Percentiles rank a stretch among this genome's conserved stretches.
These are phyloP conservation scores for Hedya salicella DNA, from an alignment of 2,888 invertebrate species.

Conservation along the genomic window DNA sequence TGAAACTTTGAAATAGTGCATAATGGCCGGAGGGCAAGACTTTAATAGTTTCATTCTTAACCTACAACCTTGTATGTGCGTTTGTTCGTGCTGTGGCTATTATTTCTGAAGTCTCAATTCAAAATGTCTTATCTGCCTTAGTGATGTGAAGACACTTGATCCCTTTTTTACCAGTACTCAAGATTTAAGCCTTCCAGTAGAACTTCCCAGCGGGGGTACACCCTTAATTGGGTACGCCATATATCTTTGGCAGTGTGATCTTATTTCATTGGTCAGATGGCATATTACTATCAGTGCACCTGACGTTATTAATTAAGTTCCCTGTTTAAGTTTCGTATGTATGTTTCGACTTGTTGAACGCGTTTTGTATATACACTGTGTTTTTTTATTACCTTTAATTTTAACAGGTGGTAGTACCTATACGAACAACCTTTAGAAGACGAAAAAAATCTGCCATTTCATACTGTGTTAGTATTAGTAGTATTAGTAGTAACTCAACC, in stretches of 20 bases:
- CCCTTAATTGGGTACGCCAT: slow-evolving; percentile 83
- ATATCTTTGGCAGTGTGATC: slow-evolving; percentile 63
- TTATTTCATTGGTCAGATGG: slow-evolving; percentile 45
- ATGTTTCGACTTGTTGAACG: slow-evolving; percentile 15
- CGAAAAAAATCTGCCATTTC: too few relatives aligned
- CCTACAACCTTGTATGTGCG: slow-evolving; percentile 57
- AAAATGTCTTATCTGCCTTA: slow-evolving; percentile 16
- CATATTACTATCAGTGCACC: slow-evolving; percentile 40
- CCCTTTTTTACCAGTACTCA: slow-evolving; percentile 13
- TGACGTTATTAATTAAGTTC: slow-evolving; percentile 39
- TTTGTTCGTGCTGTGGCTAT: slow-evolving; percentile 77
- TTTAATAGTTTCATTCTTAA: slow-evolving; percentile 72
- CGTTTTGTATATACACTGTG: too few relatives aligned
- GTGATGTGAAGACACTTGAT: neutral
- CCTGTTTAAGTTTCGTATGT: slow-evolving; percentile 22
- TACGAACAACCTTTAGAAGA: too few relatives aligned
- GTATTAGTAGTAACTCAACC: too few relatives aligned
- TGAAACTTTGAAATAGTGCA: slow-evolving; percentile 70
- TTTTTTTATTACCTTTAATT: too few relatives aligned
- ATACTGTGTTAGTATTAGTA: too few relatives aligned
- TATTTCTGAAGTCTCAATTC: slow-evolving; percentile 45
- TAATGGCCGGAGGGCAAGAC: slow-evolving; percentile 69
- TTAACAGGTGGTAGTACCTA: too few relatives aligned
- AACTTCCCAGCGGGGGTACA: slow-evolving; percentile 76
- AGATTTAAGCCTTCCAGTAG: slow-evolving; percentile 69